These are phyloP conservation scores for Drosophila affinis DNA, from an alignment of 2,888 invertebrate species.

Conservation along the genomic window DNA sequence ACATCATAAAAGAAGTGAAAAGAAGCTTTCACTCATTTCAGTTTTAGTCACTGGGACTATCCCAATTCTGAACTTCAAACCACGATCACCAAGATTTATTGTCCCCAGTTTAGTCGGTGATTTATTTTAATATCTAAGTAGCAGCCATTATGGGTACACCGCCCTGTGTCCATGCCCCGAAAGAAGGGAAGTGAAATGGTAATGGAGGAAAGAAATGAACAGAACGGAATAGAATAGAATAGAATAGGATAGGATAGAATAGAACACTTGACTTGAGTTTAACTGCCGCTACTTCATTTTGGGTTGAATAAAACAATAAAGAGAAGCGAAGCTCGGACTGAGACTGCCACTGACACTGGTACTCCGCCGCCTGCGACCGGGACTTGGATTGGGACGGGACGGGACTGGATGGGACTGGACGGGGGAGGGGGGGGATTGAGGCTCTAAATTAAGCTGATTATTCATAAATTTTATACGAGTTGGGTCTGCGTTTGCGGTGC, in stretches of 20 bases:
- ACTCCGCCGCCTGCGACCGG: too few relatives aligned
- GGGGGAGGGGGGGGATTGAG: not conserved
- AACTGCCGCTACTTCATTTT: conserved; percentile 59
- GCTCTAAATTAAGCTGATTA: conserved; percentile 64
- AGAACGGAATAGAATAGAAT: conserved; percentile 23
- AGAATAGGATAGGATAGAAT: conserved; percentile 24
- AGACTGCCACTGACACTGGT: not conserved
- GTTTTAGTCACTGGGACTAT: conserved; percentile 16
- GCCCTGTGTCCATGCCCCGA: conserved; percentile 6
- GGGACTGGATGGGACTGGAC: conserved; percentile 2
- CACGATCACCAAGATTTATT: conserved; percentile 45
- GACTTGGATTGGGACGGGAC: not conserved
- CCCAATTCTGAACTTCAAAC: conserved; percentile 4
- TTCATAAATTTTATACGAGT: conserved; percentile 63
- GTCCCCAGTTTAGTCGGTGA: conserved; percentile 62
- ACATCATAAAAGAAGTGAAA: conserved; percentile 21
- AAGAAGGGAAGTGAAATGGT: conserved; percentile 16
- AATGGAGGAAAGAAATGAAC: conserved; percentile 11
- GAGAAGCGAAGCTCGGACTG: conserved; percentile 42
- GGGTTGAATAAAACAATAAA: conserved; percentile 74
- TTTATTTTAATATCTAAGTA: conserved; percentile 50
- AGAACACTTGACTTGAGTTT: conserved; percentile 59
- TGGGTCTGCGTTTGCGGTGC: conserved; percentile 18
- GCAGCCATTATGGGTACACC: conserved; percentile 42
- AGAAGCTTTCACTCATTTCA: conserved; percentile 5